phyloP scores from a whole-genome alignment of 37 sponge, comb jelly and placozoan genomes.

The Theonella swinhoei region DNA sequence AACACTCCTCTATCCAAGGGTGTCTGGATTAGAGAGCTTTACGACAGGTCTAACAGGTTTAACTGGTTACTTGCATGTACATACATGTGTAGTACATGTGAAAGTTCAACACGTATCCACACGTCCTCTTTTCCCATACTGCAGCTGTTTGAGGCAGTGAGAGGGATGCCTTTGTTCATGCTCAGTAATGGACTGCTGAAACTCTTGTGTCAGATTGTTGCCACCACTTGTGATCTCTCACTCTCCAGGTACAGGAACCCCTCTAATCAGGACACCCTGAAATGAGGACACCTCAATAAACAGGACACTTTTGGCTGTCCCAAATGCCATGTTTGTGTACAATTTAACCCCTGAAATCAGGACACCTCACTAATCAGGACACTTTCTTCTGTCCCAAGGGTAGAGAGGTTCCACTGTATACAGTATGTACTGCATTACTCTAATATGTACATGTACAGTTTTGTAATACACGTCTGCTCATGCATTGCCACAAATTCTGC shows the following conservation, averaged over 20 bases:
- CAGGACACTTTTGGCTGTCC: too few relatives aligned
- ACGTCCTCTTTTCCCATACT: neutral
- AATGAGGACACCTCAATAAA: too few relatives aligned
- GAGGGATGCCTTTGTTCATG: slow-evolving; percentile 66
- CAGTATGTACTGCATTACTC: neutral
- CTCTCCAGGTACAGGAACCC: slow-evolving; percentile 24
- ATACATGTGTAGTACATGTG: neutral
- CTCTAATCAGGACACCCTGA: neutral
- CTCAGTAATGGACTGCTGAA: slow-evolving; percentile 67
- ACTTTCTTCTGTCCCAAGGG: too few relatives aligned
- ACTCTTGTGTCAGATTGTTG: slow-evolving; percentile 67
- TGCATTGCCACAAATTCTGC: neutral
- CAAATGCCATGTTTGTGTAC: too few relatives aligned
- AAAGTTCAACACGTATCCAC: too few relatives aligned
- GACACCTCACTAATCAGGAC: too few relatives aligned
- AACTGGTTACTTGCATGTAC: neutral
- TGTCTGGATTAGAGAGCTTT: too few relatives aligned
- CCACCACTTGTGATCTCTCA: slow-evolving; percentile 46
- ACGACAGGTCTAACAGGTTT: too few relatives aligned
- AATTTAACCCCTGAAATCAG: too few relatives aligned
- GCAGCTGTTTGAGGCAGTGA: slow-evolving; percentile 66
- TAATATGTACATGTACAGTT: neutral
- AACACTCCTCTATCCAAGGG: too few relatives aligned
- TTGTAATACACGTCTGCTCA: neutral
- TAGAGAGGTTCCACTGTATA: too few relatives aligned